Evolutionary conservation across 2,113 vertebrate species (phyloP).

Genomic region (Aldabrachelys gigantea): DNA sequence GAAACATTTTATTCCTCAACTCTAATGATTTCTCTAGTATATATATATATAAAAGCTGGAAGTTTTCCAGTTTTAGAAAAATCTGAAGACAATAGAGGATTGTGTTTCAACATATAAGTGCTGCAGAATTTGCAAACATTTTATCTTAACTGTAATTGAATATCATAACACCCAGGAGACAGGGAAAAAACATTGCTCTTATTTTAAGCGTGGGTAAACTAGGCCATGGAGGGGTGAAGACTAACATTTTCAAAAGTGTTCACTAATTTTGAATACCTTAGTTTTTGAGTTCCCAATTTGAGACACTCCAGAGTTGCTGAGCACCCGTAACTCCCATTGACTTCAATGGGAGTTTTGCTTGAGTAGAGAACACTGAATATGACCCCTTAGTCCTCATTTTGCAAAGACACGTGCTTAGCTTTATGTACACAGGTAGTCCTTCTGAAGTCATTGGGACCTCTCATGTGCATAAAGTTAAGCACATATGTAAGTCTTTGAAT

Average conservation of each 20-base stretch:
- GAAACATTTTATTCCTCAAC: background rate
- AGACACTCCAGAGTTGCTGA: background rate
- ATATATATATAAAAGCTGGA: background rate
- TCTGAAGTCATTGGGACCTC: background rate
- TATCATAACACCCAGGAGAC: background rate
- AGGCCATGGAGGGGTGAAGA: background rate
- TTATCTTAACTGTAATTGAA: background rate
- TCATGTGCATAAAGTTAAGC: background rate
- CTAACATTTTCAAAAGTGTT: background rate
- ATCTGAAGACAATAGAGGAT: background rate
- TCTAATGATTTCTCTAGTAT: background rate
- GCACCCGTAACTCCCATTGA: background rate
- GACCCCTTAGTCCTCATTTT: background rate
- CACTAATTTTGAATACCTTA: background rate
- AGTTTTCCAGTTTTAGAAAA: background rate
- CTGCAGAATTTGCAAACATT: background rate
- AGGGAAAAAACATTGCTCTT: background rate
- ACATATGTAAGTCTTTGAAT: background rate
- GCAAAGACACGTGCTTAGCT: background rate
- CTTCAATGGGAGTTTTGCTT: background rate
- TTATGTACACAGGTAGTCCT: background rate
- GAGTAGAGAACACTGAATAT: background rate
- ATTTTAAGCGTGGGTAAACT: background rate
- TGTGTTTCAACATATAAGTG: background rate
- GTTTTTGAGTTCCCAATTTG: background rate